These are phyloP conservation scores for Myanophis thanlyinensis DNA, from an alignment of 2,113 vertebrate genomes.

Conservation along the genomic window DNA sequence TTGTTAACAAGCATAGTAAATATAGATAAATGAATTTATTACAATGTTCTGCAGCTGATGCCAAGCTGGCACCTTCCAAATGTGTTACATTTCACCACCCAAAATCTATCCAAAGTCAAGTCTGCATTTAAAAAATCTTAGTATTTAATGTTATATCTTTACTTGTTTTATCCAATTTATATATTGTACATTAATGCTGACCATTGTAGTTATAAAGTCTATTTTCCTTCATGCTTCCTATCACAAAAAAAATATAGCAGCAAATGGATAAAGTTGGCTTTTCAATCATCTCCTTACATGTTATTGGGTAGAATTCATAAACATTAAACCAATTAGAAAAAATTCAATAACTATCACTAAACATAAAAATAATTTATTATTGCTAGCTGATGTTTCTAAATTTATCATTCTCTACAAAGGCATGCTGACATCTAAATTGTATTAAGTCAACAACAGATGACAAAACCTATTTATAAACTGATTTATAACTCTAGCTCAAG, in stretches of 20 bases:
- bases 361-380: slow-evolving; percentile 32
- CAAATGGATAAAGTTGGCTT: slow-evolving; percentile 5
- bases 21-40: not conserved
- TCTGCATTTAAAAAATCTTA: not conserved
- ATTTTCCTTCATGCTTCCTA: slow-evolving; percentile 33
- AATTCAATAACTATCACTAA: slow-evolving; percentile 46
- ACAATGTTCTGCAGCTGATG: not conserved
- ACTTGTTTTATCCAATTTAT: not conserved
- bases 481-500: not conserved
- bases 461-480: not conserved
- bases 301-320: slow-evolving; percentile 47
- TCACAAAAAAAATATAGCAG: slow-evolving; percentile 32
- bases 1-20: not conserved
- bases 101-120: not conserved
- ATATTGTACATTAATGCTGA: not conserved
- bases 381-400: slow-evolving; percentile 10
- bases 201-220: not conserved
- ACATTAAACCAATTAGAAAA: slow-evolving; percentile 45
- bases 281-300: slow-evolving; percentile 22
- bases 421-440: not conserved
- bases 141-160: not conserved
- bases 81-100: not conserved
- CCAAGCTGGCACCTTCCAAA: not conserved
- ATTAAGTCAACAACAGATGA: slow-evolving; percentile 11
- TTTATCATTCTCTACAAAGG: slow-evolving; percentile 28